A percentile compares a stretch with the other conserved stretches of the same genome.
These are phyloP conservation scores for Aphidius colemani DNA, from an alignment of 2,888 invertebrate genomes.

Conservation along the genomic window DNA sequence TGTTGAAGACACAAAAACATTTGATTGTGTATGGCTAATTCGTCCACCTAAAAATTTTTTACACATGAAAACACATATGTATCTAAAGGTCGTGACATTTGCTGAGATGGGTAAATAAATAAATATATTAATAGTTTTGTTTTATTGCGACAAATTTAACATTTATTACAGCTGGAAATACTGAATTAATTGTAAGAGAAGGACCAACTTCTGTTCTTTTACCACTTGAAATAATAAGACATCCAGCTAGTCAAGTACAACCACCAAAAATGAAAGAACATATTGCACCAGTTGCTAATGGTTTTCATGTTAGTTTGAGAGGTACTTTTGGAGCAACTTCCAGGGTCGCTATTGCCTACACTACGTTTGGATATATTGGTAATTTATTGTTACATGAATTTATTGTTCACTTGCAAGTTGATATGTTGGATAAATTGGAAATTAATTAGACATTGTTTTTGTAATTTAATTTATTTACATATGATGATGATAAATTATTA, in stretches of 20 bases:
- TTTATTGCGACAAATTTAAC: neutral
- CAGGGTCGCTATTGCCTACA: slow-evolving; percentile 70
- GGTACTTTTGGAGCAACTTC: slow-evolving; percentile 70
- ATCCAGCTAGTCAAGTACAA: slow-evolving; percentile 60
- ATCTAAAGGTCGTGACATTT: slow-evolving; percentile 66
- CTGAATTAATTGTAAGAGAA: slow-evolving; percentile 69
- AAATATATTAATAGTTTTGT: slow-evolving; percentile 6
- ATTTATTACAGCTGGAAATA: slow-evolving; percentile 62
- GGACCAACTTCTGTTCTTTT: slow-evolving; percentile 71
- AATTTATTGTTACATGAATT: slow-evolving; percentile 20
- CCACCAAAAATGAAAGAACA: slow-evolving; percentile 63
- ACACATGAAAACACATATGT: slow-evolving; percentile 71
- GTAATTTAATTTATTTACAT: too few species aligned
- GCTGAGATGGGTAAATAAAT: slow-evolving; percentile 62
- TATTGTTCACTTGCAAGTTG: too few species aligned
- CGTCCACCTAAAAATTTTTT: slow-evolving; percentile 69
- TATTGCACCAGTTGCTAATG: slow-evolving; percentile 67
- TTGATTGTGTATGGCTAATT: slow-evolving; percentile 75
- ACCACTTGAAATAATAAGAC: slow-evolving; percentile 65
- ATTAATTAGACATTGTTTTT: too few species aligned
- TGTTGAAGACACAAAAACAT: slow-evolving; percentile 64
- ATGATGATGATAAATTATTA: too few species aligned
- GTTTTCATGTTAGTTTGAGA: slow-evolving; percentile 72
- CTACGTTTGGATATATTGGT: slow-evolving; percentile 75
- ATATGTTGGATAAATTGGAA: too few species aligned